A percentile compares a stretch with the other conserved stretches of the same genome.
Conservation (phyloP, 2,888 invertebrate genomes). For the Cantharis nigra region DNA sequence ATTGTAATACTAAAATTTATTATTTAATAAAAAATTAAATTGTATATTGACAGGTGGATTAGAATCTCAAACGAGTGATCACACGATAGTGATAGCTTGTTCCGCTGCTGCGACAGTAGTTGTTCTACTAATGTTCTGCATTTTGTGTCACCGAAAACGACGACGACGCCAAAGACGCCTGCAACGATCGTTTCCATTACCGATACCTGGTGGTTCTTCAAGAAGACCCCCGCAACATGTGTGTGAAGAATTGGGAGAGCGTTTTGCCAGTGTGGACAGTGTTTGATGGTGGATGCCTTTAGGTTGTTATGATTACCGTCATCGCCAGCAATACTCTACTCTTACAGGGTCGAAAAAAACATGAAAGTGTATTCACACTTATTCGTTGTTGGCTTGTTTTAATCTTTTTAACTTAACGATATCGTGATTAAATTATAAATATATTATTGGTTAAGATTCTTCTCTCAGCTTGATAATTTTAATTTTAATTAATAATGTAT, state of each 20-base stretch:
- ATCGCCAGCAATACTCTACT: conserved; percentile 49
- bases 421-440: conserved; percentile 24
- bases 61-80: conserved; percentile 49
- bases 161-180: conserved; percentile 55
- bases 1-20: background rate
- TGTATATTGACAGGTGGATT: conserved; percentile 44
- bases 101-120: conserved; percentile 56
- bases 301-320: conserved; percentile 32
- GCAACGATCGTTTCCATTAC: conserved; percentile 53
- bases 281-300: conserved; percentile 57
- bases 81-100: conserved; percentile 48
- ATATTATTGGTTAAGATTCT: conserved; percentile 7
- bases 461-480: conserved; percentile 15
- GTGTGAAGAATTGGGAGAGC: conserved; percentile 62
- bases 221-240: conserved; percentile 57
- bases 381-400: conserved; percentile 31
- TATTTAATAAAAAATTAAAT: background rate
- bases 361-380: conserved; percentile 27
- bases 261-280: conserved; percentile 62
- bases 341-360: conserved; percentile 47
- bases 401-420: conserved; percentile 19
- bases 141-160: conserved; percentile 62
- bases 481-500: background rate
- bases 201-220: conserved; percentile 49
- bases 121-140: conserved; percentile 55